Base-by-base conservation (phyloP, 1,140 invertebrate species). In the Anagrus nilaparvatae region DNA sequence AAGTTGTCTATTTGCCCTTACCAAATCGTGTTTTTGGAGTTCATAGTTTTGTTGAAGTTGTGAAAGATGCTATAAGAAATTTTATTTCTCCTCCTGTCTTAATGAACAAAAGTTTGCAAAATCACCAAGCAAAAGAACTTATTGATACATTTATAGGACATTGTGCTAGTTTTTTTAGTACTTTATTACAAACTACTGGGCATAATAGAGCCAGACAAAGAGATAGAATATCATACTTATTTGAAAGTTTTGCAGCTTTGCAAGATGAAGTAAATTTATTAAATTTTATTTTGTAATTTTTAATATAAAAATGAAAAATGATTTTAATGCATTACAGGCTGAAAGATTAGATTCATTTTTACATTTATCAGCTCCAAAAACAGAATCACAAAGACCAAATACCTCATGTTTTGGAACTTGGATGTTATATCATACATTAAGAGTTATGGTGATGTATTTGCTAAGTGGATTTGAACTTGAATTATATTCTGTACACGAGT, bases 401-500 rank as follows among this genome's bases (percentile, higher is more conserved):
- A 72, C 86, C 39, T 84, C 89, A 0, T 94, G 87, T 60, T 92
- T 95, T 63, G 86, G 88, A 28, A 96, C 91, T 7, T 98, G 94
- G 94, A 79, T 96, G 18, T 71, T 97, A 31, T 96, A 95, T 69
- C 90, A 96, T 63, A 93, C 89, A n/a, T 72, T 97, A 13, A 74
- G 87, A 45, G 81, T 93, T n/a, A 97, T 97, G 90, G 85, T 94
- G 43, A 84, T 91, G 61, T 98, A 94, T 67, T 72, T 96, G 17
- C 73, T 97, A 43, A 85, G 88, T 37, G 94, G 94, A 0, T 91
- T 98, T 55, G 93, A 97, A 59, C 69, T 98, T 13, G 92, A 97
- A 61, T 67, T 98, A 1, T 98, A 97, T 70, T 89, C 88, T 29
- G 79, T 84, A n/a, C 92, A 96, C 60, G 94, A 98, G 70, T 97